Conservation (phyloP, 2,797 vertebrate species). For the Hyperoplus immaculatus region DNA sequence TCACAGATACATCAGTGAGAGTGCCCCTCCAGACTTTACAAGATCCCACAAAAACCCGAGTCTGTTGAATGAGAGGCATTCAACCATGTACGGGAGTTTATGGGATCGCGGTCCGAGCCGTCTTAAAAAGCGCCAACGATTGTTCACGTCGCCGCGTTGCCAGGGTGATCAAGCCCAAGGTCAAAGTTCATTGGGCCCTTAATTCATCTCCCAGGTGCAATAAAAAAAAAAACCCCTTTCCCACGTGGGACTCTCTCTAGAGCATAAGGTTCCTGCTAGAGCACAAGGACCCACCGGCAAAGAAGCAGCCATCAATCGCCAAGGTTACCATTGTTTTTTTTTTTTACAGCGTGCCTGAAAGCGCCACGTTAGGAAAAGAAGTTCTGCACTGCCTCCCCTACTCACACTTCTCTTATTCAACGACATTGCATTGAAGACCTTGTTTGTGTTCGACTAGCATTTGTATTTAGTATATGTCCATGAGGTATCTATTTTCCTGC, state of each 20-base stretch:
- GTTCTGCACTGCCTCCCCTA: not conserved
- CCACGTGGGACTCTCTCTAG: slow-evolving; percentile 57
- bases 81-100: slow-evolving; percentile 65
- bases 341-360: slow-evolving; percentile 27
- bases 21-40: slow-evolving; percentile 52
- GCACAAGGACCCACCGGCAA: slow-evolving; percentile 34
- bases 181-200: slow-evolving; percentile 79
- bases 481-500: slow-evolving; percentile 11
- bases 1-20: slow-evolving; percentile 42
- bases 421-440: slow-evolving; percentile 39
- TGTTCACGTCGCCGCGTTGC: slow-evolving; percentile 66
- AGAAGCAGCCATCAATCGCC: slow-evolving; percentile 61
- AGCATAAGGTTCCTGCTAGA: slow-evolving; percentile 51
- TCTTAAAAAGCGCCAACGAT: slow-evolving; percentile 52
- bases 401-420: not conserved
- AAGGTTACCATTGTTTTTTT: slow-evolving; percentile 46
- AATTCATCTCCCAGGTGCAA: slow-evolving; percentile 78
- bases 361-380: slow-evolving; percentile 26
- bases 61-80: slow-evolving; percentile 66
- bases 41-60: slow-evolving; percentile 56
- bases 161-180: slow-evolving; percentile 78
- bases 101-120: slow-evolving; percentile 49
- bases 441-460: not conserved
- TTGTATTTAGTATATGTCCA: slow-evolving; percentile 3
- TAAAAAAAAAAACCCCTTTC: slow-evolving; percentile 66